phyloP scores from a whole-genome alignment of 2,888 invertebrate genomes.

The Euplagia quadripunctaria region DNA sequence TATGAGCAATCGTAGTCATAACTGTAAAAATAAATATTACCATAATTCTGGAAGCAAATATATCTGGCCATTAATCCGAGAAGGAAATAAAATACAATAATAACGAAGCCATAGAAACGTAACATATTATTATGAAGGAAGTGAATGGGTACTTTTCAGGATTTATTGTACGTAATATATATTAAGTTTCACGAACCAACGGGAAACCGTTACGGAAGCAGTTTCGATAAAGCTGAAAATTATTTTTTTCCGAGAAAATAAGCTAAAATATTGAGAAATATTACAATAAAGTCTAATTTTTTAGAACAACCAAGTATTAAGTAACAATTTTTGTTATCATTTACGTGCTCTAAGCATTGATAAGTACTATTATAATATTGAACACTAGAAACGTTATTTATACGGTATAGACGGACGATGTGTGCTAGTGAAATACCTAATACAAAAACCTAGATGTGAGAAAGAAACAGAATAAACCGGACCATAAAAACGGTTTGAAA shows the following conservation, averaged over 20 bases:
- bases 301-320: not conserved
- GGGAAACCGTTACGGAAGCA: slow-evolving; percentile 28
- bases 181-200: slow-evolving; percentile 45
- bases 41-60: slow-evolving; percentile 11
- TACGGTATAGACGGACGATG: no score
- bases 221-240: slow-evolving; percentile 37
- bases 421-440: no score
- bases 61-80: slow-evolving; percentile 13
- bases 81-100: slow-evolving; percentile 38
- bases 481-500: no score
- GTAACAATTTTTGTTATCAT: no score
- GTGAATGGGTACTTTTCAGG: slow-evolving; percentile 44
- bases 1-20: not conserved
- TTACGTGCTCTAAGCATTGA: no score
- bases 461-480: no score
- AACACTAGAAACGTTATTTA: no score
- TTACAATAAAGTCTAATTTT: slow-evolving; percentile 1
- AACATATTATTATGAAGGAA: slow-evolving; percentile 39
- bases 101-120: slow-evolving; percentile 28
- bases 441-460: no score
- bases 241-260: slow-evolving; percentile 19
- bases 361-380: no score
- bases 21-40: not conserved
- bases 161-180: slow-evolving; percentile 46
- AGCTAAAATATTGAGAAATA: slow-evolving; percentile 7